These are phyloP conservation scores for Frankliniella fusca DNA, from an alignment of 2,888 invertebrate genomes.

Conservation along the genomic window DNA sequence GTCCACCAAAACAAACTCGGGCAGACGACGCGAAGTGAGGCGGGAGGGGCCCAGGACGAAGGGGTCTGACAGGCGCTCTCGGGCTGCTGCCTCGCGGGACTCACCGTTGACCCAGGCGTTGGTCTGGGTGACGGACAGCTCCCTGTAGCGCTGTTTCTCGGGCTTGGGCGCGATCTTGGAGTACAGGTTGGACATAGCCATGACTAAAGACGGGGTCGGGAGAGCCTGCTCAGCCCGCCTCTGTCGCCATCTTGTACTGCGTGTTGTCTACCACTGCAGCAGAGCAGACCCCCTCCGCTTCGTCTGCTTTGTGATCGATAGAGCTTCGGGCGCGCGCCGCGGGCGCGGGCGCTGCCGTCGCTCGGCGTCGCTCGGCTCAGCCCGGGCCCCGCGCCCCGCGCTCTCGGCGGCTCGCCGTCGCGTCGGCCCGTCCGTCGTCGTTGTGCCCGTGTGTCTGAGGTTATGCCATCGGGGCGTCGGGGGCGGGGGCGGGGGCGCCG, in stretches of 20 bases:
- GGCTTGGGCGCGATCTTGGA: slow-evolving; percentile 71
- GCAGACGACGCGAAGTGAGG: slow-evolving; percentile 21
- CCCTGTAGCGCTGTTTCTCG: slow-evolving; percentile 53
- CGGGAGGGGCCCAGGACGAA: not conserved
- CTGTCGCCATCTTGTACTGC: slow-evolving; percentile 12
- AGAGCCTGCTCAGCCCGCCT: slow-evolving; percentile 27
- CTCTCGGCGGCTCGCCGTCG: not conserved
- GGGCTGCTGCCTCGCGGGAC: slow-evolving; percentile 41
- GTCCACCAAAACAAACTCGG: slow-evolving; percentile 3
- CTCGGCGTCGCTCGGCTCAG: slow-evolving; percentile 10
- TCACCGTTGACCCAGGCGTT: slow-evolving; percentile 86
- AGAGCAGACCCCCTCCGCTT: not conserved
- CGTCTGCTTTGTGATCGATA: slow-evolving; percentile 22
- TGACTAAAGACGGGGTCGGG: slow-evolving; percentile 41
- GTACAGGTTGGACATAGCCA: slow-evolving; percentile 73
- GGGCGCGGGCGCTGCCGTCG: slow-evolving; percentile 20
- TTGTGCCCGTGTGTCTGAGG: not conserved
- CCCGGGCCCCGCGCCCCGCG: not conserved
- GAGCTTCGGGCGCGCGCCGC: slow-evolving; percentile 10
- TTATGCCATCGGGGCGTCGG: too few species aligned
- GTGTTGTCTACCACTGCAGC: slow-evolving; percentile 10
- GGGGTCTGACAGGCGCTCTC: not conserved
- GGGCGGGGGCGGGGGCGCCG: too few species aligned
- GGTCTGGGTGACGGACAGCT: slow-evolving; percentile 75
- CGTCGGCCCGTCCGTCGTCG: not conserved